A percentile compares a stretch with the other conserved stretches of the same genome.
Conservation (phyloP, 2,797 vertebrate genomes). For the Eremophila alpestris region DNA sequence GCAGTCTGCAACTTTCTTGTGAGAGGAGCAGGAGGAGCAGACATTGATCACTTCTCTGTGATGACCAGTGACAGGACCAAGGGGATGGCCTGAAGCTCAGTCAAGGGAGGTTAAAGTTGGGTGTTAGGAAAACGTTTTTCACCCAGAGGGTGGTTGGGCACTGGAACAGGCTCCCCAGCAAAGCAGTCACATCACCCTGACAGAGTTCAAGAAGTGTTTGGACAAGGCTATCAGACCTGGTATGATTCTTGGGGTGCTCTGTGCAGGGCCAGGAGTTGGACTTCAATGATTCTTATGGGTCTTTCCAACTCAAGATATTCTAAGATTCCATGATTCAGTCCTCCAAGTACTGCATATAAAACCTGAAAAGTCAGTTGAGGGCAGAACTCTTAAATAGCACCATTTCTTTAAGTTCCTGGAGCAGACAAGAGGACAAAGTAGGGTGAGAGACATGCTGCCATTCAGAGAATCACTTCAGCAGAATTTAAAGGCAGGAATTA, state of each 20-base stretch:
- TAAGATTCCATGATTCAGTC: neutral
- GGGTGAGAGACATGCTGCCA: neutral
- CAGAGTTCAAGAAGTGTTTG: neutral
- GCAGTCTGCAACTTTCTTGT: neutral
- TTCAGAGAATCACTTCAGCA: neutral
- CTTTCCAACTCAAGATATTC: neutral
- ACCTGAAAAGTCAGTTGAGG: neutral
- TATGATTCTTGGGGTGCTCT: neutral
- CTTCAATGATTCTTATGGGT: neutral
- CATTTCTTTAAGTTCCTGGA: neutral
- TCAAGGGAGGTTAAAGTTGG: neutral
- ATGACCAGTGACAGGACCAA: neutral
- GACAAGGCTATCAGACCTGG: neutral
- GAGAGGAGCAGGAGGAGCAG: neutral
- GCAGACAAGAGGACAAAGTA: neutral
- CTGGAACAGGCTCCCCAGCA: neutral
- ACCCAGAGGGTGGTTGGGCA: neutral
- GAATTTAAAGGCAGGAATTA: neutral
- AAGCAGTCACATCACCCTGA: too few species aligned
- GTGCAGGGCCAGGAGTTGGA: neutral
- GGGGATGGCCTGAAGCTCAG: neutral
- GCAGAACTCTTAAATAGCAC: neutral
- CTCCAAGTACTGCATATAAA: neutral
- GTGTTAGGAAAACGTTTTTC: neutral
- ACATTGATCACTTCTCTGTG: neutral